Conservation (phyloP, 2,113 vertebrate genomes). For the Boulengerochromis microlepis region DNA sequence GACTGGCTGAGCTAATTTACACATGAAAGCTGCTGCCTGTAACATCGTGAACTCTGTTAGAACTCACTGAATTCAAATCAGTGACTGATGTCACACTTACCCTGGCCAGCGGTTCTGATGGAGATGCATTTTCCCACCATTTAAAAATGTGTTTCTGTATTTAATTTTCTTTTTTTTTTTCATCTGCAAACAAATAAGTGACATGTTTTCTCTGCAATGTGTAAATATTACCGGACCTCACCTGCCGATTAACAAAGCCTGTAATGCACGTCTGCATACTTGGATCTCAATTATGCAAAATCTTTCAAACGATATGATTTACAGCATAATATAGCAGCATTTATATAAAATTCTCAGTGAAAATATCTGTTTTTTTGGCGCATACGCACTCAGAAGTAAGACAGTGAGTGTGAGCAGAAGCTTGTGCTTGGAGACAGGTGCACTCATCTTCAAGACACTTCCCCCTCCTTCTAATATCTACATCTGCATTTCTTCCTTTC, state of each 20-base stretch:
- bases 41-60: neutral
- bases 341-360: neutral
- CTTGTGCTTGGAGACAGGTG: slow-evolving; percentile 30
- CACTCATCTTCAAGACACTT: slow-evolving; percentile 27
- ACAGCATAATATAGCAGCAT: neutral
- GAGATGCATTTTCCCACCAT: neutral
- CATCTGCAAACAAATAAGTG: neutral
- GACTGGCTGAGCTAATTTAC: neutral
- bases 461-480: slow-evolving; percentile 22
- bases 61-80: neutral
- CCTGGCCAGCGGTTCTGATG: neutral
- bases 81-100: neutral
- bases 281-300: neutral
- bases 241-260: neutral
- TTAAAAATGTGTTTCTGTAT: neutral
- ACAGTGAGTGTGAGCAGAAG: neutral
- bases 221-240: neutral
- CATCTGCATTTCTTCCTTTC: neutral
- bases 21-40: neutral
- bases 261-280: neutral
- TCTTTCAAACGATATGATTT: neutral
- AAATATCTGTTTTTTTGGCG: neutral
- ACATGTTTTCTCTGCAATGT: neutral
- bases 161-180: neutral
- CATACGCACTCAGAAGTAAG: neutral